These are phyloP conservation scores for Ctenopoma multispine DNA, from an alignment of 2,797 vertebrate species.

Conservation along the genomic window DNA sequence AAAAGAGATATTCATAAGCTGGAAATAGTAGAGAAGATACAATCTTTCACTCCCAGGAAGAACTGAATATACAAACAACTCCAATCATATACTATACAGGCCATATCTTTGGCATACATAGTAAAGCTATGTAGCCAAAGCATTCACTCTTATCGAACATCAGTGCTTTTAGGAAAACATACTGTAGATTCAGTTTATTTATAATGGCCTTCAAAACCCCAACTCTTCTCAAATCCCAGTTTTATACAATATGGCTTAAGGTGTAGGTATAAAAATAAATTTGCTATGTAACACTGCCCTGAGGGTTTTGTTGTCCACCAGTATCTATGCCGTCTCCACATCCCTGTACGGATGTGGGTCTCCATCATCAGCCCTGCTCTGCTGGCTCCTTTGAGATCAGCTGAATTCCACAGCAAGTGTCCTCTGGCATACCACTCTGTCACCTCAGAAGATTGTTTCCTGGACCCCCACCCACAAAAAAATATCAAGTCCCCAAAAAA, in stretches of 20 bases:
- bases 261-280: slow-evolving; percentile 97
- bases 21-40: slow-evolving; percentile 66
- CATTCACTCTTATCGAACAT: slow-evolving; percentile 86
- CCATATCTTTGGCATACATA: slow-evolving; percentile 70
- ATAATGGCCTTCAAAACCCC: slow-evolving; percentile 89
- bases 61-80: slow-evolving; percentile 71
- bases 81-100: slow-evolving; percentile 61
- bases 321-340: slow-evolving; percentile 88
- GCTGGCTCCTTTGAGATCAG: slow-evolving; percentile 76
- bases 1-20: slow-evolving; percentile 53
- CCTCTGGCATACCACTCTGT: slow-evolving; percentile 84
- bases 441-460: slow-evolving; percentile 84
- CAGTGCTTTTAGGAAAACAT: slow-evolving; percentile 97
- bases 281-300: slow-evolving; percentile 93
- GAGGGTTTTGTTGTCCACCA: slow-evolving; percentile 91
- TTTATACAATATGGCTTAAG: slow-evolving; percentile 87
- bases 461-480: slow-evolving; percentile 80
- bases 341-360: slow-evolving; percentile 81
- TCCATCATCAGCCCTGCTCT: slow-evolving; percentile 82
- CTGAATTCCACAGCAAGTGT: slow-evolving; percentile 83
- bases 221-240: slow-evolving; percentile 77
- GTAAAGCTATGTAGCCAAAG: slow-evolving; percentile 70
- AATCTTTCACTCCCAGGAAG: slow-evolving; percentile 69
- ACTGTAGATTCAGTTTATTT: slow-evolving; percentile 84
- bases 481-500: slow-evolving; percentile 95